Evolutionary conservation across 2,113 vertebrate species (phyloP).

Genomic region (Opisthocomus hoazin): DNA sequence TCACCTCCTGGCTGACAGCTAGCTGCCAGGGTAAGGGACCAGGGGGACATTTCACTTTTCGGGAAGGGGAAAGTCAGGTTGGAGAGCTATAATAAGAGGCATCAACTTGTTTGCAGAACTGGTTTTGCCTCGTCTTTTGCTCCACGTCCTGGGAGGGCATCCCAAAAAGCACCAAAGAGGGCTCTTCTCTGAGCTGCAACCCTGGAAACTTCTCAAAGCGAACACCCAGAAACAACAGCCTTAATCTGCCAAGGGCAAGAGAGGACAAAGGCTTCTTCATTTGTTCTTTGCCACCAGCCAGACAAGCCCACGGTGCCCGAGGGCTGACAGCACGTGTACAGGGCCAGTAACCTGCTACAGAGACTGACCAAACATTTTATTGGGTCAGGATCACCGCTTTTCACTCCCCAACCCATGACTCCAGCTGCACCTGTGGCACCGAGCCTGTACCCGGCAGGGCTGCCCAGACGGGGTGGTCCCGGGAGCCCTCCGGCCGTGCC

Average conservation of each 20-base stretch:
- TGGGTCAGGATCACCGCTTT: not conserved
- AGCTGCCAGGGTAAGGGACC: not conserved
- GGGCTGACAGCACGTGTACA: not conserved
- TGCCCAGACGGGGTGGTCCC: not conserved
- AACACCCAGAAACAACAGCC: not conserved
- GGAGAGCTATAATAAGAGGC: not conserved
- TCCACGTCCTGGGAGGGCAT: not conserved
- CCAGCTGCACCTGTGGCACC: not conserved
- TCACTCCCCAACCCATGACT: not conserved
- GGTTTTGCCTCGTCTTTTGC: not conserved
- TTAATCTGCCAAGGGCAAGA: not conserved
- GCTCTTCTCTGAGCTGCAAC: not conserved
- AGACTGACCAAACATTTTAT: not conserved
- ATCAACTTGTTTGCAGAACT: not conserved
- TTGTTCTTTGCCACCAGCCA: not conserved
- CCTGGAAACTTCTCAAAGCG: not conserved
- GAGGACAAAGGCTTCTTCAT: not conserved
- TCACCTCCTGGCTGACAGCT: not conserved
- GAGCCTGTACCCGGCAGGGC: rapidly evolving
- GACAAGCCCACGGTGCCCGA: not conserved
- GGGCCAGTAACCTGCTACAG: not conserved
- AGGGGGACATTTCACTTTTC: not conserved
- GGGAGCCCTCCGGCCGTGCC: rapidly evolving
- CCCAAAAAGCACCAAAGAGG: not conserved
- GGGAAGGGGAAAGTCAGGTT: not conserved